Evolutionary conservation across 2,888 invertebrate species (phyloP), one percentile per base, ranked within the genome.

Genomic region (Zhuqinia jingwanae): DNA sequence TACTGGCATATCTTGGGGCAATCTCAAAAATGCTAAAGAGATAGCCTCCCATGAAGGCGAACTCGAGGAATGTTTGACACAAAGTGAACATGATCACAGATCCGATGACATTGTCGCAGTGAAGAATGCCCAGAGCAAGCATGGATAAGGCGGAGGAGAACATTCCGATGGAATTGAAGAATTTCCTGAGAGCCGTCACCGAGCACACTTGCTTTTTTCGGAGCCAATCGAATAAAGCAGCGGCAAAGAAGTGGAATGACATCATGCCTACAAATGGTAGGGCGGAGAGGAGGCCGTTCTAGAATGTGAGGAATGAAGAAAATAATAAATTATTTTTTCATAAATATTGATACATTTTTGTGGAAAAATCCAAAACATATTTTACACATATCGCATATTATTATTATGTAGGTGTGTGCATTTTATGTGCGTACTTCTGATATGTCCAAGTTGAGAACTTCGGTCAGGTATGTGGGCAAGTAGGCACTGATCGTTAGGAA

Each of bases 11-110:
- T 1, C 92, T 92, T 0, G 93, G 93, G 1, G 93, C 93, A 81
- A 93, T 91, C 88, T 93, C 93, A 25, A 93, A 91, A 30, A 93
- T 91, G 87, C 93, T 93, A n/a, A 93, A 92, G 91, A 93, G 92
- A 89, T 93, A 93, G 1, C 92, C 93, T 13, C 92, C 93, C 89
- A 89, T 89, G 30, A 90, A 73, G 10, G 85, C 85, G 56, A 90
- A 89, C 50, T 87, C 87, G 2, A 68, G 79, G 17, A 87, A 83
- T 65, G 88, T 86, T 60, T 88, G 87, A 56, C 86, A 85, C 25
- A 87, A n/a, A 2, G 89, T 84, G 45, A 90, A 89, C 11, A 85
- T 17, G 3, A 88, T 58, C 36, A 89, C 88, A 30, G 79, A 88
- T 25, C 83, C 76, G 13, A 86, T 42, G 13, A 85, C 77, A 60